phyloP scores from a whole-genome alignment of 2,797 vertebrate species.

The Astyanax mexicanus region DNA sequence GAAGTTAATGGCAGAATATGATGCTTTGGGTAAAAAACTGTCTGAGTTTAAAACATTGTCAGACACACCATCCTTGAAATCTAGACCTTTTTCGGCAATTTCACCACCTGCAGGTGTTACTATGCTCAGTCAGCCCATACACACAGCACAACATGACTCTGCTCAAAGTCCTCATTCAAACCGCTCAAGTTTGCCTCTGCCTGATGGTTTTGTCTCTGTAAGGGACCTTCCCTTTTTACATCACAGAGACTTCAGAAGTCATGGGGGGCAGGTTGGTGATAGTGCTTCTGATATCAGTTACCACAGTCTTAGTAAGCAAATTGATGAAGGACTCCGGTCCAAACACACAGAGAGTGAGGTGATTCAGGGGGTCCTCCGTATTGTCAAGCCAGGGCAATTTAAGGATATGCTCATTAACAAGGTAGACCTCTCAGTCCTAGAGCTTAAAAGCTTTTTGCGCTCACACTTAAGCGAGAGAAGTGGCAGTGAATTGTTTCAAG shows the following conservation, averaged over 20 bases:
- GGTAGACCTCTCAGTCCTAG: not conserved
- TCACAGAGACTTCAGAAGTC: not conserved
- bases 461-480: not conserved
- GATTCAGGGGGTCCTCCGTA: not conserved
- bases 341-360: not conserved
- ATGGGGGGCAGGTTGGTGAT: not conserved
- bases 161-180: not conserved
- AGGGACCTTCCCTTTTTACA: not conserved
- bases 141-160: not conserved
- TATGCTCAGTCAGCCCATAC: not conserved
- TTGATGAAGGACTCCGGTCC: not conserved
- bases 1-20: not conserved
- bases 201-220: not conserved
- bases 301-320: not conserved
- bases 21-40: not conserved
- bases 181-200: not conserved
- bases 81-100: not conserved
- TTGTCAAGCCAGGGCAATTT: not conserved
- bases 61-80: not conserved
- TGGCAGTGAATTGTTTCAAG: conserved; percentile 42
- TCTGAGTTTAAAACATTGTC: not conserved
- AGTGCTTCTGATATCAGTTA: not conserved
- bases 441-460: not conserved
- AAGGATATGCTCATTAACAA: not conserved
- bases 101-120: not conserved